Evolutionary conservation across 2,888 invertebrate genomes (phyloP).

Genomic region (Brachyopa scutellaris): DNA sequence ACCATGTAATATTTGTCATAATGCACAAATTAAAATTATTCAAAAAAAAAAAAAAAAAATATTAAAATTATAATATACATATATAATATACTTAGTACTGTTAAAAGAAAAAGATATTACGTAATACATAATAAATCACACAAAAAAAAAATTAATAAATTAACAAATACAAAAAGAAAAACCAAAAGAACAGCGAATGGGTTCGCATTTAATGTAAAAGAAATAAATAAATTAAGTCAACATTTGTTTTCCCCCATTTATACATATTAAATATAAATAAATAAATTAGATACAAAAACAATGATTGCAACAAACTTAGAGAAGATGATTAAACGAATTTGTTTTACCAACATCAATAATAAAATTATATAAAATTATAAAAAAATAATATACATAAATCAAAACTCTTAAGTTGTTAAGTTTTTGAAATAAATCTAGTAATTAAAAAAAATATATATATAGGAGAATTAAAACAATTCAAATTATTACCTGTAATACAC

Average conservation of each 20-base stretch:
- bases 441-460: constrained; percentile 38
- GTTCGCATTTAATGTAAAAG: constrained; percentile 34
- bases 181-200: constrained; percentile 19
- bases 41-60: constrained; percentile 61
- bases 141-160: constrained; percentile 32
- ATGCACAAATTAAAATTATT: constrained; percentile 75
- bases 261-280: constrained; percentile 52
- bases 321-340: constrained; percentile 57
- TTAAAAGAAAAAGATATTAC: constrained; percentile 68
- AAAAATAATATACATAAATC: constrained; percentile 36
- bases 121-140: constrained; percentile 57
- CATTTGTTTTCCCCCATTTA: constrained; percentile 56
- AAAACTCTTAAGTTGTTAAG: constrained; percentile 68
- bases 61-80: constrained; percentile 62
- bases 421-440: constrained; percentile 67
- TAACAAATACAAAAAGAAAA: constrained; percentile 4
- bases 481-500: constrained; percentile 63
- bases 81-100: constrained; percentile 70
- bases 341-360: constrained; percentile 61
- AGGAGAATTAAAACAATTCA: constrained; percentile 64
- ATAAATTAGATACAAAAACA: constrained; percentile 36
- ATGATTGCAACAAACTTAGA: constrained; percentile 8
- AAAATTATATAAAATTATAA: constrained; percentile 22
- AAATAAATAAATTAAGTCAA: constrained; percentile 27
- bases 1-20: constrained; percentile 75